These are phyloP conservation scores for Apamea monoglypha DNA, from an alignment of 2,888 invertebrate species.

Conservation along the genomic window DNA sequence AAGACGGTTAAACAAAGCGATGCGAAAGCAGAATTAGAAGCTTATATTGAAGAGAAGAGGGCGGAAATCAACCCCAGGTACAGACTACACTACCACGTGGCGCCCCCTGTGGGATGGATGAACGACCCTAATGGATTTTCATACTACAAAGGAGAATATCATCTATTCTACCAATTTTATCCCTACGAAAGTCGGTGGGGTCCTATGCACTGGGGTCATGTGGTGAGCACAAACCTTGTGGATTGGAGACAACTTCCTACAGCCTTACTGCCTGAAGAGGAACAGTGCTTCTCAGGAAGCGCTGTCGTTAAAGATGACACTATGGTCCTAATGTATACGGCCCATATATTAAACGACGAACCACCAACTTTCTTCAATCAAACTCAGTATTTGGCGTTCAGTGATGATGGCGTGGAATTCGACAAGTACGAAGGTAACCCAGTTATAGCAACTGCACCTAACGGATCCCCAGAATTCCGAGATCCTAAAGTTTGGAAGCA, in stretches of 20 bases:
- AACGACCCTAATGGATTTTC: constrained; percentile 91
- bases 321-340: constrained; percentile 84
- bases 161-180: constrained; percentile 89
- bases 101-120: constrained; percentile 89
- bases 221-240: constrained; percentile 84
- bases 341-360: constrained; percentile 70
- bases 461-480: constrained; percentile 85
- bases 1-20: constrained; percentile 61
- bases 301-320: constrained; percentile 82
- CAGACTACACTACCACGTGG: constrained; percentile 82
- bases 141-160: constrained; percentile 87
- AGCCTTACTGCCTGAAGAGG: constrained; percentile 85
- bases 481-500: constrained; percentile 88
- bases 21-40: constrained; percentile 71
- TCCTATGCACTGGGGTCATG: constrained; percentile 90
- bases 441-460: constrained; percentile 79
- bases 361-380: constrained; percentile 80
- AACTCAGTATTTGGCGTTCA: constrained; percentile 84
- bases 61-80: constrained; percentile 80
- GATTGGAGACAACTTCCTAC: constrained; percentile 87
- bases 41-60: constrained; percentile 79
- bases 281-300: constrained; percentile 87
- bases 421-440: constrained; percentile 84
- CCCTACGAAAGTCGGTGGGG: constrained; percentile 86
- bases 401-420: constrained; percentile 84